Conservation (phyloP, 2,888 invertebrate species). For the Incurvaria masculella region DNA sequence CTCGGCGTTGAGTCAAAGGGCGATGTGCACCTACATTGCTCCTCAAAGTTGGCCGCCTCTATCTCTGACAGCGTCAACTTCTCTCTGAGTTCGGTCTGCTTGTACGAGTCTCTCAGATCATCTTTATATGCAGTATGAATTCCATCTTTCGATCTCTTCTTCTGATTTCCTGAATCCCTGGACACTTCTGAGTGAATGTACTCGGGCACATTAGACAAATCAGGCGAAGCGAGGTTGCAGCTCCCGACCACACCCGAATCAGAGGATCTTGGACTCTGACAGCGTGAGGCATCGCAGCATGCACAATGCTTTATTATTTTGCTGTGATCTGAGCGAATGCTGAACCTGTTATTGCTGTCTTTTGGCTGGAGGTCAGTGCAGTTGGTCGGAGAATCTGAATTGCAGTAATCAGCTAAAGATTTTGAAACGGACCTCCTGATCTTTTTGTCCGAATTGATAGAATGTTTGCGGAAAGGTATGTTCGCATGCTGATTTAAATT, state of each 20-base stretch:
- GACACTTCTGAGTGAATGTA: slow-evolving; percentile 25
- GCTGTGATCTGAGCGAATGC: slow-evolving; percentile 42
- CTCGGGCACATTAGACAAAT: slow-evolving; percentile 51
- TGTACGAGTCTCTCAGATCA: slow-evolving; percentile 10
- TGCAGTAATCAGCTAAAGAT: slow-evolving; percentile 35
- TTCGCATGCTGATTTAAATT: slow-evolving; percentile 41
- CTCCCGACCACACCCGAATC: slow-evolving; percentile 86
- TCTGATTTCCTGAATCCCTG: slow-evolving; percentile 13
- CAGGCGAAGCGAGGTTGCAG: slow-evolving; percentile 70
- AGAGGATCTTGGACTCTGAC: slow-evolving; percentile 71
- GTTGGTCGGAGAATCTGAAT: background rate
- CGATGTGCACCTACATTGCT: slow-evolving; percentile 69
- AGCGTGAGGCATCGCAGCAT: slow-evolving; percentile 60
- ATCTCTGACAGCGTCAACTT: slow-evolving; percentile 55
- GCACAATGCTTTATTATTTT: slow-evolving; percentile 45
- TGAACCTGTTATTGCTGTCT: slow-evolving; percentile 33
- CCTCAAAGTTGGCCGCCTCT: slow-evolving; percentile 61
- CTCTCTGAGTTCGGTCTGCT: slow-evolving; percentile 30
- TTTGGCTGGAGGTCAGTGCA: background rate
- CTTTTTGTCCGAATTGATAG: slow-evolving; percentile 60
- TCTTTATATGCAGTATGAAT: background rate
- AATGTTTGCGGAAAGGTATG: slow-evolving; percentile 51
- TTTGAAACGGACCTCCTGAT: slow-evolving; percentile 44
- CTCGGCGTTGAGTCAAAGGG: slow-evolving; percentile 71
- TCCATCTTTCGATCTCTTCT: background rate